A percentile compares a stretch with the other conserved stretches of the same genome.
Conservation (phyloP, 1,140 invertebrate genomes). For the Ooceraea biroi region DNA sequence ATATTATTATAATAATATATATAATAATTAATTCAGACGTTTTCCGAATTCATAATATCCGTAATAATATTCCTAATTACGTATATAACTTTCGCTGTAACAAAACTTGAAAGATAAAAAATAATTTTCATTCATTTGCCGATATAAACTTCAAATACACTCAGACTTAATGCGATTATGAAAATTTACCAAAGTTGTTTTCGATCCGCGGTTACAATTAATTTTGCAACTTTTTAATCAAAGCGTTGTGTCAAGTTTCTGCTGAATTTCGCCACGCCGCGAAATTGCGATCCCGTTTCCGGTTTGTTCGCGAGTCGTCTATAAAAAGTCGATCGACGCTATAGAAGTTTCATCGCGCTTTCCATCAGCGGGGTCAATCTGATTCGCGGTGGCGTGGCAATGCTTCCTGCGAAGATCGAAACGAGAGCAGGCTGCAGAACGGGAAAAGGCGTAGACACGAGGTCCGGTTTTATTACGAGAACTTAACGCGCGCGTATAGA, state of each 20-base stretch:
- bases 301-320: constrained; percentile 25
- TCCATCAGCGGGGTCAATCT: constrained; percentile 34
- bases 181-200: neutral
- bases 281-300: constrained; percentile 17
- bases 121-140: neutral
- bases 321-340: constrained; percentile 16
- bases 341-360: neutral
- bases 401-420: constrained; percentile 68
- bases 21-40: constrained; percentile 42
- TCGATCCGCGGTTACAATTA: neutral
- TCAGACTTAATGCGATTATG: neutral
- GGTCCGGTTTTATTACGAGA: constrained; percentile 74
- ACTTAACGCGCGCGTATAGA: constrained; percentile 52
- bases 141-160: neutral
- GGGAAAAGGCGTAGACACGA: constrained; percentile 68
- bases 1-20: constrained; percentile 43
- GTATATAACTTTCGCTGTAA: neutral
- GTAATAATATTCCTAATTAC: constrained; percentile 17
- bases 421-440: constrained; percentile 49
- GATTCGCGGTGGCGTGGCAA: constrained; percentile 55
- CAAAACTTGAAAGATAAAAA: neutral
- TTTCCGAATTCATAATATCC: neutral
- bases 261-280: neutral
- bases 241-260: neutral
- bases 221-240: constrained; percentile 11